Evolutionary conservation across 2,888 invertebrate genomes (phyloP).

Genomic region (Calameuta filiformis): DNA sequence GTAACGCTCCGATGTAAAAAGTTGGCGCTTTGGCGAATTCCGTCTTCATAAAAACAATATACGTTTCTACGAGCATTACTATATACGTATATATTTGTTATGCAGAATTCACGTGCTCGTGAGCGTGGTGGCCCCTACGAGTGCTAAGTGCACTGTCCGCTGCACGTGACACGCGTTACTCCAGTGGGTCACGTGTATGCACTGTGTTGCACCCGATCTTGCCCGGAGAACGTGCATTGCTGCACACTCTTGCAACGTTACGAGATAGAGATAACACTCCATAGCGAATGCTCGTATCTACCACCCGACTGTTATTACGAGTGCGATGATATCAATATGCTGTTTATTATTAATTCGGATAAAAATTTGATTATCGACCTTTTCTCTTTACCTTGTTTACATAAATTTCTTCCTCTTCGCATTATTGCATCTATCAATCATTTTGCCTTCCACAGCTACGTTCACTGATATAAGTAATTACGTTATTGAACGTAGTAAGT

Average conservation of each 20-base stretch:
- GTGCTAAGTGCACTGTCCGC: slow-evolving; percentile 43
- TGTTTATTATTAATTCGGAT: background rate
- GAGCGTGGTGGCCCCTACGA: slow-evolving; percentile 41
- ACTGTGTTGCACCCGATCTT: slow-evolving; percentile 1
- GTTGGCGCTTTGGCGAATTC: background rate
- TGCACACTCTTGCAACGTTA: background rate
- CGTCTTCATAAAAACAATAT: background rate
- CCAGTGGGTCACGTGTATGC: slow-evolving; percentile 52
- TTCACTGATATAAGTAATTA: slow-evolving; percentile 37
- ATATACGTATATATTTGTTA: slow-evolving; percentile 9
- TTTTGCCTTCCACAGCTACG: background rate
- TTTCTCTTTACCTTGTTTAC: background rate
- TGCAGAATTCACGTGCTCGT: slow-evolving; percentile 56
- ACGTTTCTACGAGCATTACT: background rate
- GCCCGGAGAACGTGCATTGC: slow-evolving; percentile 4
- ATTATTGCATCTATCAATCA: background rate
- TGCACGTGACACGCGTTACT: slow-evolving; percentile 54
- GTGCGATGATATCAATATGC: background rate
- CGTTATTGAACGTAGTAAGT: slow-evolving; percentile 31
- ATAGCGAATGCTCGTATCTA: background rate
- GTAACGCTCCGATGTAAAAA: background rate
- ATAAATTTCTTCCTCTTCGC: background rate
- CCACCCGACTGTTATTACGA: background rate
- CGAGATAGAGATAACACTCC: background rate
- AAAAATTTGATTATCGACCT: background rate